Percentiles rank a stretch among this genome's conserved stretches.
phyloP scores from a whole-genome alignment of 2,113 vertebrate genomes.

The Lipotes vexillifer region DNA sequence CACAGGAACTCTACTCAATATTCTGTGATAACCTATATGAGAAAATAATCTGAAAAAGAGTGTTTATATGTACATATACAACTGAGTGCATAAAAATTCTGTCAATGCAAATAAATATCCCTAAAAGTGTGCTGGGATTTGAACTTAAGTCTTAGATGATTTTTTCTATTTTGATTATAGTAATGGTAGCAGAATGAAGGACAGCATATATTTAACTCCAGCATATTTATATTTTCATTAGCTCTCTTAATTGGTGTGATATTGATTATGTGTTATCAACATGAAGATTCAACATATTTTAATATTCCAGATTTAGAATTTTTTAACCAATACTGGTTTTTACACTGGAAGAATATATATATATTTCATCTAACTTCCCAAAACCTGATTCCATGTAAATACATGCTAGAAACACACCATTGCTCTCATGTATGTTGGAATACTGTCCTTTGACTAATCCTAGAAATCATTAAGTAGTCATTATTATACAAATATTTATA shows the following conservation, averaged over 20 bases:
- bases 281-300: not conserved
- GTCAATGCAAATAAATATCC: not conserved
- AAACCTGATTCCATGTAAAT: not conserved
- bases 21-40: not conserved
- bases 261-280: not conserved
- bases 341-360: not conserved
- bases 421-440: not conserved
- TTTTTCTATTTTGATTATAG: not conserved
- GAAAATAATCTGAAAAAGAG: not conserved
- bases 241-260: not conserved
- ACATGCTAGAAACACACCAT: not conserved
- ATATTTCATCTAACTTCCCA: not conserved
- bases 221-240: not conserved
- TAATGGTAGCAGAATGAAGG: not conserved
- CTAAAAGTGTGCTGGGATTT: not conserved
- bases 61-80: not conserved
- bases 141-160: not conserved
- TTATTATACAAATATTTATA: not conserved
- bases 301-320: not conserved
- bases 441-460: not conserved
- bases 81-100: not conserved
- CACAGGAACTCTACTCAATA: not conserved
- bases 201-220: not conserved
- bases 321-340: not conserved
- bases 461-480: not conserved